Evolutionary conservation across 35 echinoderm and acorn worm genomes (phyloP).

Genomic region (Heliocidaris erythrogramma): DNA sequence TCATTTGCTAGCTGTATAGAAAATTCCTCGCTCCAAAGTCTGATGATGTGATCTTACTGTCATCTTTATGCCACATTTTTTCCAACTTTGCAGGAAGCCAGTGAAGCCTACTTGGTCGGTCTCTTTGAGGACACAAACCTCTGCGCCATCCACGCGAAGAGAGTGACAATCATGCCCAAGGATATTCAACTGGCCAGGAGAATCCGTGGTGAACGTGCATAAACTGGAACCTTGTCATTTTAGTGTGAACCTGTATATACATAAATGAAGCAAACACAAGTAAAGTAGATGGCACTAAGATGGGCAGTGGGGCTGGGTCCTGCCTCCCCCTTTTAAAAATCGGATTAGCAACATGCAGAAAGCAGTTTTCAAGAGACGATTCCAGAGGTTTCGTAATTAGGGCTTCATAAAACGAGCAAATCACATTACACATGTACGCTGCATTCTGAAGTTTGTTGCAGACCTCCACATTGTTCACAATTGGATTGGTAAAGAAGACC

Average conservation of each 20-base stretch:
- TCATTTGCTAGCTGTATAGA: no score
- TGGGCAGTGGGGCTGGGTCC: slow-evolving; percentile 21
- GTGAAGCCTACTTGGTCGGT: slow-evolving; percentile 93
- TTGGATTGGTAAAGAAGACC: not conserved
- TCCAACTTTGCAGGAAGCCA: slow-evolving; percentile 74
- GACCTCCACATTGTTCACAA: slow-evolving; percentile 1
- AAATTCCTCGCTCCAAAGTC: no score
- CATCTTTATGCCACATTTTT: not conserved
- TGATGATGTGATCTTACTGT: no score
- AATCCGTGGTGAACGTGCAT: slow-evolving; percentile 83
- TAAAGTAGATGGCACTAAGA: slow-evolving; percentile 31
- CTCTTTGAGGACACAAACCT: slow-evolving; percentile 91
- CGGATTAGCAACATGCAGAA: not conserved
- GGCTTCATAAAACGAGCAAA: slow-evolving; percentile 1
- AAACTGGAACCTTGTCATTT: slow-evolving; percentile 40
- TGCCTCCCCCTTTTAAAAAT: slow-evolving; percentile 24
- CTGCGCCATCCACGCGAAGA: slow-evolving; percentile 92
- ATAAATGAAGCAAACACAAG: slow-evolving; percentile 17
- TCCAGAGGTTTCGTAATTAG: not conserved
- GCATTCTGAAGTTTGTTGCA: slow-evolving; percentile 16
- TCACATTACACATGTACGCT: slow-evolving; percentile 1
- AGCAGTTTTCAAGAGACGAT: not conserved
- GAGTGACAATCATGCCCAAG: slow-evolving; percentile 92
- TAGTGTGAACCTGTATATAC: slow-evolving; percentile 33
- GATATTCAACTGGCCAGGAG: slow-evolving; percentile 82